Conservation (phyloP, 2,797 vertebrate genomes). For the Anabas testudineus region DNA sequence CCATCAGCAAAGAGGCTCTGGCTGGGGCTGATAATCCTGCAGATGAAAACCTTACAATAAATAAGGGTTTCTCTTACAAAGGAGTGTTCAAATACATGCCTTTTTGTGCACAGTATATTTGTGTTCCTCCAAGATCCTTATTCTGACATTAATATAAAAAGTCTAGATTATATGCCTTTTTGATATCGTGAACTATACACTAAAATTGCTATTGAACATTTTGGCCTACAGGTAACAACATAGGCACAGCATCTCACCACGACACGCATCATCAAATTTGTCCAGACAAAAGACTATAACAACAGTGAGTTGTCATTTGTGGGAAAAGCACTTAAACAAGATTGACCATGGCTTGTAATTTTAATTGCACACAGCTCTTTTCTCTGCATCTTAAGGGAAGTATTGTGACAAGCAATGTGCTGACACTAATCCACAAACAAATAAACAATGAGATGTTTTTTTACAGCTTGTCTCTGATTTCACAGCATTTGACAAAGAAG, state of each 20-base stretch:
- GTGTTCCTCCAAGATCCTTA: slow-evolving; percentile 30
- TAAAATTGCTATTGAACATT: slow-evolving; percentile 48
- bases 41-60: slow-evolving; percentile 99
- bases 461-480: slow-evolving; percentile 62
- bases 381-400: slow-evolving; percentile 80
- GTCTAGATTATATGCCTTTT: slow-evolving; percentile 41
- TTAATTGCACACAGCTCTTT: slow-evolving; percentile 83
- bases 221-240: slow-evolving; percentile 75
- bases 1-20: slow-evolving; percentile 99
- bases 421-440: slow-evolving; percentile 84
- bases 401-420: slow-evolving; percentile 79
- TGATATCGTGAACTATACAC: slow-evolving; percentile 36
- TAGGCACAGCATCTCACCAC: slow-evolving; percentile 56
- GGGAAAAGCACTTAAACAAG: slow-evolving; percentile 82
- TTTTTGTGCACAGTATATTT: slow-evolving; percentile 69
- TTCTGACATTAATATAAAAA: slow-evolving; percentile 40
- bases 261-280: slow-evolving; percentile 78
- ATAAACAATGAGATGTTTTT: slow-evolving; percentile 74
- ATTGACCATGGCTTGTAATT: slow-evolving; percentile 85
- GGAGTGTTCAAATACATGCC: slow-evolving; percentile 91
- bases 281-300: slow-evolving; percentile 80
- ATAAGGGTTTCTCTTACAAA: slow-evolving; percentile 98
- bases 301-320: slow-evolving; percentile 82
- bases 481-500: slow-evolving; percentile 61
- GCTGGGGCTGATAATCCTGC: slow-evolving; percentile 99